phyloP scores from a whole-genome alignment of 2,888 invertebrate genomes.

The Agonopterix subpropinquella region DNA sequence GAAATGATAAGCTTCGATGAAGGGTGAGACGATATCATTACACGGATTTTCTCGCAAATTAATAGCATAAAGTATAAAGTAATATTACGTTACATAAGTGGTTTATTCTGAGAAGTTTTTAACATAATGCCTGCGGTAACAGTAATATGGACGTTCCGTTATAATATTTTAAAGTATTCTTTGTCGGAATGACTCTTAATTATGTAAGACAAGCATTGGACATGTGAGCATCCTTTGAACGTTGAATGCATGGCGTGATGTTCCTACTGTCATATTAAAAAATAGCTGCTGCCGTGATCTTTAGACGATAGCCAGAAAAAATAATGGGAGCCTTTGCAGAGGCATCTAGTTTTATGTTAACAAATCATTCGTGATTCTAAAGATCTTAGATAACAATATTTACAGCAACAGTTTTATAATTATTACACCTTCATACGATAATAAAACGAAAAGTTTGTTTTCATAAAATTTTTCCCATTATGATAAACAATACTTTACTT shows the following conservation, averaged over 20 bases:
- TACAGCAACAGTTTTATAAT: too few species aligned
- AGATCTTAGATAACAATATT: too few species aligned
- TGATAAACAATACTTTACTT: too few species aligned
- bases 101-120: constrained; percentile 3
- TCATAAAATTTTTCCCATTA: too few species aligned
- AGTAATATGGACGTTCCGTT: constrained; percentile 25
- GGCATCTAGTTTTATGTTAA: too few species aligned
- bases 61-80: constrained; percentile 20
- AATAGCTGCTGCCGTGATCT: not conserved
- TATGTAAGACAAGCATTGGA: constrained; percentile 39
- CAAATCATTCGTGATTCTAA: too few species aligned
- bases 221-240: constrained; percentile 3
- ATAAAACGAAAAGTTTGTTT: too few species aligned
- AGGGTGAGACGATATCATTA: constrained; percentile 47
- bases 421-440: too few species aligned
- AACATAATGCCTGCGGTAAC: not conserved
- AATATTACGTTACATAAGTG: constrained; percentile 3
- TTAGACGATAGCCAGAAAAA: too few species aligned
- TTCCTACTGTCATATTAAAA: constrained; percentile 7
- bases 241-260: constrained; percentile 1
- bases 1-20: constrained; percentile 61
- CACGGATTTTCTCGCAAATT: constrained; percentile 37
- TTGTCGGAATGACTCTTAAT: too few species aligned
- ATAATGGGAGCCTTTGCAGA: too few species aligned
- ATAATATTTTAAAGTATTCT: constrained; percentile 1